These are phyloP conservation scores for Calcarius lapponicus DNA, from an alignment of 2,797 vertebrate species.

Conservation along the genomic window DNA sequence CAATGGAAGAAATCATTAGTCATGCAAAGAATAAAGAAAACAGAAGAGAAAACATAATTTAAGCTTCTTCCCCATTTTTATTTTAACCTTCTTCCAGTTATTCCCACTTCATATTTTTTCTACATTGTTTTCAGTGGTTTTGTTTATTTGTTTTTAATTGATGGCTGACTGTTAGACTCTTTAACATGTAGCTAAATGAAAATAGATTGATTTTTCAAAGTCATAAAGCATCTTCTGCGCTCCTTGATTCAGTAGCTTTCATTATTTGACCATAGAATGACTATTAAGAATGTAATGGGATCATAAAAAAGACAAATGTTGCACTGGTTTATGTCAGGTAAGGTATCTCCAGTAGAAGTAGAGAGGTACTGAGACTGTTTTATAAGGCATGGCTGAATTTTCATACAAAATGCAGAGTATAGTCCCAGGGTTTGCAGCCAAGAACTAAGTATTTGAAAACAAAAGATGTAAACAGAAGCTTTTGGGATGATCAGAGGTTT, in stretches of 20 bases:
- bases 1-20: not conserved
- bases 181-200: not conserved
- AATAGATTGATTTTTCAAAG: not conserved
- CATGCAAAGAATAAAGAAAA: not conserved
- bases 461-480: not conserved
- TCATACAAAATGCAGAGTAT: not conserved
- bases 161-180: not conserved
- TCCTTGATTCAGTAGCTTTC: conserved; percentile 34
- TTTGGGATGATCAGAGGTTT: not conserved
- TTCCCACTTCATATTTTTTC: not conserved
- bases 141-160: not conserved
- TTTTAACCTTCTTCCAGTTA: not conserved
- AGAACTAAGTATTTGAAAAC: not conserved
- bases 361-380: not conserved
- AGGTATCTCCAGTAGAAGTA: not conserved
- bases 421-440: not conserved
- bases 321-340: not conserved
- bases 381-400: not conserved
- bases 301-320: not conserved
- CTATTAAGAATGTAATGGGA: not conserved
- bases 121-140: not conserved
- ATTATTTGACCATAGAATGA: conserved; percentile 1
- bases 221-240: not conserved
- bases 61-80: not conserved
- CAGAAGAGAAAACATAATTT: not conserved